phyloP scores from a whole-genome alignment of 2,113 vertebrate genomes.

The Tinamus guttatus region DNA sequence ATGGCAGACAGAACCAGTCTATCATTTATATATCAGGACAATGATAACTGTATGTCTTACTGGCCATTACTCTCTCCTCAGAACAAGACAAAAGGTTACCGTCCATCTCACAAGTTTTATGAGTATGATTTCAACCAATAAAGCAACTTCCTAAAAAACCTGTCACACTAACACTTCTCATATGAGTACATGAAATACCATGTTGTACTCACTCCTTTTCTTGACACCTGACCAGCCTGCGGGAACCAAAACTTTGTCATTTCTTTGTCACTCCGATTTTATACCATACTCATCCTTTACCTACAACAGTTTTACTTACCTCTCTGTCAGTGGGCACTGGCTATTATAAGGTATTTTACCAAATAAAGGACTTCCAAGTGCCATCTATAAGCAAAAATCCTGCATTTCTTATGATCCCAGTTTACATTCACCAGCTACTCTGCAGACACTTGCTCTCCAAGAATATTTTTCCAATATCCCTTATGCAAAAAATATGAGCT shows the following conservation, averaged over 20 bases:
- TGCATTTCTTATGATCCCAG: not conserved
- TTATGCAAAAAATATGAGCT: not conserved
- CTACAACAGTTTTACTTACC: not conserved
- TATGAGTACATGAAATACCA: not conserved
- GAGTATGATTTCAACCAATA: no score
- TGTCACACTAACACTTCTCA: not conserved
- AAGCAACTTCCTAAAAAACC: not conserved
- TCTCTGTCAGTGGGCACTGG: not conserved
- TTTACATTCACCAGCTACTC: not conserved
- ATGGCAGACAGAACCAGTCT: not conserved
- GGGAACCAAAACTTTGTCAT: not conserved
- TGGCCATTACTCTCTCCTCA: not conserved
- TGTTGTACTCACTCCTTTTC: not conserved
- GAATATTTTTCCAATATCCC: not conserved
- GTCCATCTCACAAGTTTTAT: not conserved
- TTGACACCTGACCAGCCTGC: not conserved
- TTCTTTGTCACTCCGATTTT: not conserved
- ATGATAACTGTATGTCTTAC: not conserved
- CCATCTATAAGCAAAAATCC: not conserved
- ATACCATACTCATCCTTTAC: not conserved
- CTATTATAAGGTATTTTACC: not conserved
- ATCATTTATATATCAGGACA: not conserved
- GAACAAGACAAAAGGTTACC: not conserved
- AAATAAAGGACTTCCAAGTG: not conserved
- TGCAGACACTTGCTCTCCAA: not conserved